Base-by-base conservation (phyloP, 2,113 vertebrate genomes). In the Barbus barbus region DNA sequence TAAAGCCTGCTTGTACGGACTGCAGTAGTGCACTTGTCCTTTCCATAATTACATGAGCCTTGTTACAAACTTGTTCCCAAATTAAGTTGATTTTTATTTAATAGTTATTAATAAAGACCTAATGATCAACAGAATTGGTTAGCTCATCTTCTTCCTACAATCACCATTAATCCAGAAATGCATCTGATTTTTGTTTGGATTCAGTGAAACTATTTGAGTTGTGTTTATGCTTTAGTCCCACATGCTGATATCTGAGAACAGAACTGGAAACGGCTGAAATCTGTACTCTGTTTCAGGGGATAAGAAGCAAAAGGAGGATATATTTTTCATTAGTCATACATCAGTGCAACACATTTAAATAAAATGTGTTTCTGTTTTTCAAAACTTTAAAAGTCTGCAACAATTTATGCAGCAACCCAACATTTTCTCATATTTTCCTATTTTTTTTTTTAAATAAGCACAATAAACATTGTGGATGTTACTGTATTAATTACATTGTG, bases 181-280 rank as follows among this genome's bases (percentile, higher is more conserved):
- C 71, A 56, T 33, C 75, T 58, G 75, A 78, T 77, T 33, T 76
- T 6, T 76, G 18, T 76, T 53, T 58, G 31, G 44, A 44, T 72
- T 8, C 69, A 14, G 22, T 44, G 69, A 44, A 72, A 78, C 22
- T 41, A 44, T 78, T 41, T 78, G 33, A 61, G 33, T 28, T 26
- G 76, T 44, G 36, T 78, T 38, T 60, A 36, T 58, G 28, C 51
- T 78, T n/a, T 38, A 24, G 12, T 78, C 22, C 20, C 51, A 60
- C 48, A 53, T 1, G 12, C 26, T 53, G 18, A 31, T 58, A 12
- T 56, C 22, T 78, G 51, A n/a, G 53, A 60, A 22, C 20, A 58
- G 48, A 58, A 38, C 31, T 78, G 11, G 6, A 60, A 77, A n/a
- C 4, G 20, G 11, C 56, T 78, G 56, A 63, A 38, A 61, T 78